Evolutionary conservation across 2,113 vertebrate species (phyloP).

Genomic region (Parotia lawesii): DNA sequence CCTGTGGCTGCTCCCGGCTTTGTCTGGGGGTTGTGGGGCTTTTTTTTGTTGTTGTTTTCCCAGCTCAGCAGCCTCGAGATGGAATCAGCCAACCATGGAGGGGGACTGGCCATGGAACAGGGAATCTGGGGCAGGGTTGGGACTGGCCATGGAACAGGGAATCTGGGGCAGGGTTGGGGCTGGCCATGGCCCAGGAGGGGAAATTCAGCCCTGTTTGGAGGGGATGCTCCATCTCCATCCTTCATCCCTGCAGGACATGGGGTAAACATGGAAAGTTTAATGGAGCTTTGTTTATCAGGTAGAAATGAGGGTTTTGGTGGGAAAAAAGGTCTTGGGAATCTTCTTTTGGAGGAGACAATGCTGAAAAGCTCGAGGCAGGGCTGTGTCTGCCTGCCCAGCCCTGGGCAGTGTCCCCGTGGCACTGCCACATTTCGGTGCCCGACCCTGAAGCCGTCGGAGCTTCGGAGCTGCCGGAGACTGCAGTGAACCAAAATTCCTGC

Average conservation of each 20-base stretch:
- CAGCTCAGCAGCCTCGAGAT: background rate
- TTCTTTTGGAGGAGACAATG: background rate
- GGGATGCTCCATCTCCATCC: background rate
- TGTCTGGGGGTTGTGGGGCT: background rate
- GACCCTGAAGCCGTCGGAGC: rapidly evolving
- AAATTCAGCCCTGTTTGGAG: background rate
- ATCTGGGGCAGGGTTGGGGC: background rate
- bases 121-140: background rate
- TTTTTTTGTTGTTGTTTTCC: background rate
- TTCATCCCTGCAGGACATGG: background rate
- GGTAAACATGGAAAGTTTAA: background rate
- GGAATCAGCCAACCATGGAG: background rate
- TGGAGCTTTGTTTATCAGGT: background rate
- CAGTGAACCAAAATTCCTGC: rapidly evolving
- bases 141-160: background rate
- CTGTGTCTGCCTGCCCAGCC: background rate
- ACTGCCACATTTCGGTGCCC: rapidly evolving
- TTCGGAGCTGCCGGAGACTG: rapidly evolving
- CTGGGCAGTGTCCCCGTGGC: rapidly evolving
- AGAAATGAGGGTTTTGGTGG: background rate
- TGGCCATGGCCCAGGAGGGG: background rate
- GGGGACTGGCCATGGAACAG: background rate
- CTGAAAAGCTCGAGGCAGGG: rapidly evolving
- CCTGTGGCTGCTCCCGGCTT: background rate
- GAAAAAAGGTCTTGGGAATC: background rate